Base-by-base conservation (phyloP, 1,140 invertebrate genomes). In the Oncopeltus fasciatus region DNA sequence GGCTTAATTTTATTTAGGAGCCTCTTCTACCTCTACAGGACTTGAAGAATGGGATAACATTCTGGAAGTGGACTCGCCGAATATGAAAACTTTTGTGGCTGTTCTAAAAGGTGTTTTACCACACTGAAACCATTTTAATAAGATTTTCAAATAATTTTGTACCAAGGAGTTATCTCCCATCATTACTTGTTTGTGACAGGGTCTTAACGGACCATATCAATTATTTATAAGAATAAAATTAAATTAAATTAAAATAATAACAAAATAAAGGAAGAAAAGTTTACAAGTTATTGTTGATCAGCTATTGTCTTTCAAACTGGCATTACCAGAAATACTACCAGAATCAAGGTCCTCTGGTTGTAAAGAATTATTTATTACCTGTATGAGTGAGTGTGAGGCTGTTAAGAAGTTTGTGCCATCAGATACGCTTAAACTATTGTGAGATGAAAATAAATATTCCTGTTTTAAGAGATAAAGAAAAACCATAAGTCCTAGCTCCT, bases 301-400 rank as follows among this genome's bases (percentile, higher is more conserved):
- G n/a, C n/a, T n/a, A 46, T 20, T 53, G 49, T 53, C 49, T 53
- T 53, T 53, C 49, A 53, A 53, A 20, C 24, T 53, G 47, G n/a
- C 20, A 27, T 21, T 2, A 49, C 9, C 18, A 11, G 49, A 14
- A n/a, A n/a, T n/a, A n/a, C n/a, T n/a, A n/a, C 21, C 16, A 18
- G 2, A n/a, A 16, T 49, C 14, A 14, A 27, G 49, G 21, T 27
- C 14, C 49, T 2, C n/a, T 0, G 16, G 4, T 18, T 53, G 26
- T 14, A 8, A 24, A 53, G 24, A 53, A 53, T 53, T 24, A 53
- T 53, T 53, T 53, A 26, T 53, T 53, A 53, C 24, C 20, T 24
- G 49, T 53, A 53, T 53, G 24, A 53, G 49, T 53, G 49, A 53
- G 49, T 53, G 49, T 53, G 49, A 53, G 49, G 49, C 49, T 53